Conservation (phyloP, 2,797 vertebrate species). For the Podargus strigoides region DNA sequence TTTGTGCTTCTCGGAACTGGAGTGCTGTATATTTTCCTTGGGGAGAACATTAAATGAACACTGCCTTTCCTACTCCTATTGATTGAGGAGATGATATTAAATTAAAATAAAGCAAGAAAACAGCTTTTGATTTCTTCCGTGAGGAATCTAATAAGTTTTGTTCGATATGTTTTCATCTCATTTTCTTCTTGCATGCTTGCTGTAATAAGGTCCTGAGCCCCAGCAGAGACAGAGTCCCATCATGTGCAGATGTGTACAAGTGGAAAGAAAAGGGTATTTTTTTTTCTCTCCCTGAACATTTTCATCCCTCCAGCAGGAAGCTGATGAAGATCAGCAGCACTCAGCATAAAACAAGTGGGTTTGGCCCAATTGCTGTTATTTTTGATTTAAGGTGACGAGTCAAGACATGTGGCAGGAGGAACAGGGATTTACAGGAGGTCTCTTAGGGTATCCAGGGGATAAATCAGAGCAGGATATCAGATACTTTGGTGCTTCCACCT, state of each 20-base stretch:
- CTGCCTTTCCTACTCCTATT: not conserved
- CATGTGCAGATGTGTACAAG: not conserved
- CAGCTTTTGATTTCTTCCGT: not conserved
- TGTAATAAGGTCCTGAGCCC: not conserved
- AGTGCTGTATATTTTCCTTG: not conserved
- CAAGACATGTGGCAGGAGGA: not conserved
- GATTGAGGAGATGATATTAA: constrained; percentile 17
- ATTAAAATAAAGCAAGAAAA: constrained; percentile 26
- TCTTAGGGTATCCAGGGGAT: not conserved
- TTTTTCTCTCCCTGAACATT: not conserved
- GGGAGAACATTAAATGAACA: not conserved
- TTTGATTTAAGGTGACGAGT: not conserved
- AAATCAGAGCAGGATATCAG: not conserved
- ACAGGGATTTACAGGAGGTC: not conserved
- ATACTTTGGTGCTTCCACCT: not conserved
- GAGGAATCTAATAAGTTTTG: not conserved
- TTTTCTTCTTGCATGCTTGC: not conserved
- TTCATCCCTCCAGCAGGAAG: not conserved
- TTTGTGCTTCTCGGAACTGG: not conserved
- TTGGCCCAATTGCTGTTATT: not conserved
- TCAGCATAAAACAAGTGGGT: not conserved
- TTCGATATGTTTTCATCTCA: not conserved
- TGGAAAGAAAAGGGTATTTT: not conserved
- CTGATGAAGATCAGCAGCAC: not conserved
- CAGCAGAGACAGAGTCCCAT: not conserved